A percentile compares a stretch with the other conserved stretches of the same genome.
phyloP scores from a whole-genome alignment of 2,888 invertebrate genomes.

The Merodon equestris region DNA sequence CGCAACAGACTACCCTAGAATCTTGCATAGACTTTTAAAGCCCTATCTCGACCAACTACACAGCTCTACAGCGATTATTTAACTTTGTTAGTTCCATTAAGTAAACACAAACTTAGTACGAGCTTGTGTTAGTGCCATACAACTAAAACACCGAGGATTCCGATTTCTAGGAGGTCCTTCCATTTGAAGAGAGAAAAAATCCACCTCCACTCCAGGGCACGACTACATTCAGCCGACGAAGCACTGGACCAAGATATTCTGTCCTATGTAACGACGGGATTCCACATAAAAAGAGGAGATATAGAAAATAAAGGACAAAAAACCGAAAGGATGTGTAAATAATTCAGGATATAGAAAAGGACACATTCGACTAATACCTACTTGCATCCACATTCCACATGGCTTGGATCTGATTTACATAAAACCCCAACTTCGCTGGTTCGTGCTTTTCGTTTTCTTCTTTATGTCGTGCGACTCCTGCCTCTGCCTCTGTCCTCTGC shows the following conservation, averaged over 20 bases:
- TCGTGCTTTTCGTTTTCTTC: background rate
- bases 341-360: constrained; percentile 65
- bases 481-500: background rate
- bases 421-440: constrained; percentile 36
- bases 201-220: constrained; percentile 38
- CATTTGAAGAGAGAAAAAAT: constrained; percentile 19
- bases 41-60: constrained; percentile 12
- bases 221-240: constrained; percentile 3
- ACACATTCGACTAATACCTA: constrained; percentile 55
- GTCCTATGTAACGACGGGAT: constrained; percentile 30
- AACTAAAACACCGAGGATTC: constrained; percentile 26
- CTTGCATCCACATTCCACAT: constrained; percentile 18
- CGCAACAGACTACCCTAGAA: background rate
- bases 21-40: constrained; percentile 18
- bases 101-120: constrained; percentile 31
- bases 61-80: constrained; percentile 34
- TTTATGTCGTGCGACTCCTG: no score
- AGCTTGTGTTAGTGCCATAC: constrained; percentile 35
- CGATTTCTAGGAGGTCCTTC: constrained; percentile 55
- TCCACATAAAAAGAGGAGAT: constrained; percentile 2
- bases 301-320: constrained; percentile 11
- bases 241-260: constrained; percentile 44
- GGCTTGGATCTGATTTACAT: constrained; percentile 62
- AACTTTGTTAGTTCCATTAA: constrained; percentile 54
- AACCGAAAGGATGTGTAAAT: constrained; percentile 52